phyloP scores from a whole-genome alignment of 1,140 invertebrate genomes.

The Zaprionus davidi region DNA sequence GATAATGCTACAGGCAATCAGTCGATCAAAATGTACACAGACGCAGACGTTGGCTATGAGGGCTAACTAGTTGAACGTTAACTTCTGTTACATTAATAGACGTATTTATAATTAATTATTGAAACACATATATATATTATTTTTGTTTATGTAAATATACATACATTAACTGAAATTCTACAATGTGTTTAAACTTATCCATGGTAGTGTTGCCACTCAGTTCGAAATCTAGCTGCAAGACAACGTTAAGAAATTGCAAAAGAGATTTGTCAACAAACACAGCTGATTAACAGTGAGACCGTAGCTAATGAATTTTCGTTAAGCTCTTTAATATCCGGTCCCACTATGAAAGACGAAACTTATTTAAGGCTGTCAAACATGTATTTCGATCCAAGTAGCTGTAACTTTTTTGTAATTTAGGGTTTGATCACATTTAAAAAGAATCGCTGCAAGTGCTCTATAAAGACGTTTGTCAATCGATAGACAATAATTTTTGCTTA shows the following conservation, averaged over 20 bases:
- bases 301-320: not conserved
- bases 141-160: conserved; percentile 50
- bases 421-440: not conserved
- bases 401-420: not conserved
- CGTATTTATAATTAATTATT: conserved; percentile 19
- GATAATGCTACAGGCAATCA: conserved; percentile 51
- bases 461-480: conserved; percentile 29
- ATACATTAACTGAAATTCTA: conserved; percentile 16
- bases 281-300: not conserved
- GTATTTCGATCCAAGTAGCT: not conserved
- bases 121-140: conserved; percentile 13
- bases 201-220: not conserved
- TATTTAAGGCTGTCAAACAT: not conserved
- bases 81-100: not conserved
- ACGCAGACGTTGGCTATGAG: conserved; percentile 72
- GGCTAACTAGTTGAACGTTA: conserved; percentile 22
- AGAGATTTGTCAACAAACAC: not conserved
- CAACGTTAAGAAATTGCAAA: not conserved
- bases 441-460: not conserved
- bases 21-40: conserved; percentile 76
- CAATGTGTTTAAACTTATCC: not conserved
- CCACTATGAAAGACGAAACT: not conserved
- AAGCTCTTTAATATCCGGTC: not conserved
- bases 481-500: not conserved
- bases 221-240: not conserved